Evolutionary conservation across 2,797 vertebrate species (phyloP), one percentile per base, ranked within the genome.

Genomic region (Dryobates pubescens): DNA sequence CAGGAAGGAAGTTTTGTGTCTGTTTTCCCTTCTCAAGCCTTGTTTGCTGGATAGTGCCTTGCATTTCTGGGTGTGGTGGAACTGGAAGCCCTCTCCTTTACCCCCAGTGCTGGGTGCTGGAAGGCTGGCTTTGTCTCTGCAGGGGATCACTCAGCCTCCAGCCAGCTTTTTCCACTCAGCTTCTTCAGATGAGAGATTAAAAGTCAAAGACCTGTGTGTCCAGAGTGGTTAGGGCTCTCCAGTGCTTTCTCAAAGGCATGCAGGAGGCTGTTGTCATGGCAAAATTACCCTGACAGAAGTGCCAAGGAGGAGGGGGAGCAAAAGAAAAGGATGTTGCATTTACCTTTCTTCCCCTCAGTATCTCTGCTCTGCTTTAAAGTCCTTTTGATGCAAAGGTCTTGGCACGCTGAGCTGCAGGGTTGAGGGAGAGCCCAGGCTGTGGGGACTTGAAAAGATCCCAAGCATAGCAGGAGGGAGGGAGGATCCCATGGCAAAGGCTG

Each of bases 201-300:
- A 96, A 94, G 87, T 73, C 79, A 58, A 77, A 90, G 53, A 78
- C 56, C 65, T 82, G 34, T 18, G 16, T 63, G 26, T 51, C 75
- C 23, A 62, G 36, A 64, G 74, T 10, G 13, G 68, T 89, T 70
- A 36, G 41, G 84, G 45, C 63, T 93, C 65, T 83, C 62, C 8
- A 6, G 85, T 75, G 41, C 73, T 82, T 91, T 83, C 70, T 76
- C 64, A 74, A 80, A 72, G 58, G 45, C 87, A 72, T 81, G 57
- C 62, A 63, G 29, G 45, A 94, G 16, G 36, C 68, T 74, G 86
- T 92, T 95, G 82, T 95, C 78, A 84, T 86, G 73, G 88, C 61
- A 88, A 92, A 96, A 93, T 62, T 80, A 95, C 93, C 57, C 56
- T 1, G 0, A 72, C 67, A 68, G 74, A 89, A 88, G 64, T 59